Base-by-base conservation (phyloP, 2,797 vertebrate species). In the Danio kyathit region DNA sequence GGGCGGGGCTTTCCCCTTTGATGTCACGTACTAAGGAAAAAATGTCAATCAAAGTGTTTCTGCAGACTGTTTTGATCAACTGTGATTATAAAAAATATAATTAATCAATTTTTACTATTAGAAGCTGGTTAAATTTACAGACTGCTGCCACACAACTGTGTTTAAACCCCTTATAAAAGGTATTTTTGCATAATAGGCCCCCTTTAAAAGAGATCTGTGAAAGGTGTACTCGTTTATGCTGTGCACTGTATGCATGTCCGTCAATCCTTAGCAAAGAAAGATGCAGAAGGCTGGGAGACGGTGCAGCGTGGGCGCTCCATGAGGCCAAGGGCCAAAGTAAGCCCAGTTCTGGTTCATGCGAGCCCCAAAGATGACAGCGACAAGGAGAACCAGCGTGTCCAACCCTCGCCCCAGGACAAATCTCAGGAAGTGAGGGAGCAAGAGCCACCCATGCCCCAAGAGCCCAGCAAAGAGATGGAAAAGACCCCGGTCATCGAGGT, bases 231-330 rank as follows among this genome's bases (percentile, higher is more conserved):
- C 1, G 3, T 29, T 29, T 29, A 29, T 29, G 29, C 29, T 29
- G 29, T 1, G 13, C 40, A 60, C 4, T 19, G 40, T 1, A 17
- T 66, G 17, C 6, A 29, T 16, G 0, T 66, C 19, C 86, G 17
- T 79, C 72, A 75, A 17, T 54, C 46, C 77, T 0, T 54, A 99
- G 97, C 96, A 84, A 95, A 93, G 60, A 97, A 95, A 84, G 98
- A 99, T 79, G 94, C 97, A 0, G 98, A 99, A 89, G 98, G 98
- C 59, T 99, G 98, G 98, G 96, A 99, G 84, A 99, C 97, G 0
- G 98, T 99, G 80, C 98, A 99, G 86, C 95, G 98, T n/a, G 98
- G 98, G 38, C 96, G 97, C 66, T 96, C 97, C 0, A 87, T 98
- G 79, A 95, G 95, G 61, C 95, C 98, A 49, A 96, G 97, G 44